phyloP scores from a whole-genome alignment of 2,888 invertebrate genomes.

The Liposcelis brunnea region DNA sequence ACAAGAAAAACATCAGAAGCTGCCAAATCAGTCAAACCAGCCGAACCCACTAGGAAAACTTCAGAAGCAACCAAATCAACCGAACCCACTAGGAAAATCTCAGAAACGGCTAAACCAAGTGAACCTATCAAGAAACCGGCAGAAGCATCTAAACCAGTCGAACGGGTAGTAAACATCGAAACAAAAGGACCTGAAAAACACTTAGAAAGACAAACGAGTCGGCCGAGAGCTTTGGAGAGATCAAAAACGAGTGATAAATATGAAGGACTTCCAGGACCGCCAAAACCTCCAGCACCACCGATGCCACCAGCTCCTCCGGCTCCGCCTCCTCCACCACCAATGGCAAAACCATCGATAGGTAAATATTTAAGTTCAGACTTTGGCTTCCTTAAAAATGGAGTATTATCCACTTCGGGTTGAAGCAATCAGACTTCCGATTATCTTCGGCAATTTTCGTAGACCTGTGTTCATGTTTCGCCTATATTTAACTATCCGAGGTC shows the following conservation, averaged over 20 bases:
- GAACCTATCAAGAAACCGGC: slow-evolving; percentile 18
- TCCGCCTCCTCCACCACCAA: slow-evolving; percentile 1
- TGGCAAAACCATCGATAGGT: too few species aligned
- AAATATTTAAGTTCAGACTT: too few species aligned
- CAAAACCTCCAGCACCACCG: slow-evolving; percentile 9
- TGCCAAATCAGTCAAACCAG: slow-evolving; percentile 15
- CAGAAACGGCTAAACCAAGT: slow-evolving; percentile 16
- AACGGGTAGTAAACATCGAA: slow-evolving; percentile 16
- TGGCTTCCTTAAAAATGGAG: too few species aligned
- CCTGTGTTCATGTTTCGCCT: too few species aligned
- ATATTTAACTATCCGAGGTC: too few species aligned
- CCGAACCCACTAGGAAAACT: slow-evolving; percentile 14
- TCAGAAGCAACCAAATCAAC: slow-evolving; percentile 22
- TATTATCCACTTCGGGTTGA: too few species aligned
- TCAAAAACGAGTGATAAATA: slow-evolving; percentile 5
- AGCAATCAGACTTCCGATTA: too few species aligned
- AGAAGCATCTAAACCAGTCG: slow-evolving; percentile 16
- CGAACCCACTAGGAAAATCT: slow-evolving; percentile 19
- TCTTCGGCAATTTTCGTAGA: too few species aligned
- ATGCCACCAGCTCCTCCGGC: slow-evolving; percentile 10
- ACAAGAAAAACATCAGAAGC: slow-evolving; percentile 18
- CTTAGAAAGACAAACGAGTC: slow-evolving; percentile 21
- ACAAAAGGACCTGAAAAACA: slow-evolving; percentile 25
- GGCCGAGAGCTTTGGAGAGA: neutral
- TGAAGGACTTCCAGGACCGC: slow-evolving; percentile 7